Evolutionary conservation across 2,888 invertebrate genomes (phyloP).

Genomic region (Eutolmus rufibarbis): DNA sequence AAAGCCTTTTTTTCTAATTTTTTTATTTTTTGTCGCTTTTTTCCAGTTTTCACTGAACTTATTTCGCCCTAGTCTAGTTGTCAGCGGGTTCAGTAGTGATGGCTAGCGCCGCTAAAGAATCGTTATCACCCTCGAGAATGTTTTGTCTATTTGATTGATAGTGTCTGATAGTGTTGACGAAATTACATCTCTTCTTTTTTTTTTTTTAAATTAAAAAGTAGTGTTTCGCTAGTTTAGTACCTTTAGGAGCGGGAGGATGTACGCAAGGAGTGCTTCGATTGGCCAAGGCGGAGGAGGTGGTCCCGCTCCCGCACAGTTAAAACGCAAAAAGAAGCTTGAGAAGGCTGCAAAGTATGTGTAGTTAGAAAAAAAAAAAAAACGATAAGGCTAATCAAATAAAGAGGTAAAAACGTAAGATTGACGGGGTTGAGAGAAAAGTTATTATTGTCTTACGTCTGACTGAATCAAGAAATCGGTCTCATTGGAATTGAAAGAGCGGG

Average conservation of each 20-base stretch:
- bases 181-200: background rate
- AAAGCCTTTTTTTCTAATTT: background rate
- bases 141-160: background rate
- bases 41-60: background rate
- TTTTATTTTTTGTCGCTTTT: background rate
- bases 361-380: background rate
- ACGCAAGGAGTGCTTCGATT: constrained; percentile 20
- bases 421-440: background rate
- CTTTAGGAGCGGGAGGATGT: background rate
- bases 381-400: background rate
- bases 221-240: background rate
- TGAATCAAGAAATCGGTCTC: background rate
- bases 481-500: background rate
- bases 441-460: background rate
- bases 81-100: constrained; percentile 11
- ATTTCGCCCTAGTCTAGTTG: constrained; percentile 8
- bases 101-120: background rate
- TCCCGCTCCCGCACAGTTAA: constrained; percentile 9
- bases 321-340: constrained; percentile 26
- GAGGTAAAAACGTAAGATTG: background rate
- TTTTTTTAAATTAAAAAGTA: background rate
- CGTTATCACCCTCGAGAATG: background rate
- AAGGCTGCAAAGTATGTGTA: constrained; percentile 19
- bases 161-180: background rate
- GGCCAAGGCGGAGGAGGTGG: background rate